phyloP scores from a whole-genome alignment of 2,113 vertebrate species.

The Oncorhynchus gorbuscha region DNA sequence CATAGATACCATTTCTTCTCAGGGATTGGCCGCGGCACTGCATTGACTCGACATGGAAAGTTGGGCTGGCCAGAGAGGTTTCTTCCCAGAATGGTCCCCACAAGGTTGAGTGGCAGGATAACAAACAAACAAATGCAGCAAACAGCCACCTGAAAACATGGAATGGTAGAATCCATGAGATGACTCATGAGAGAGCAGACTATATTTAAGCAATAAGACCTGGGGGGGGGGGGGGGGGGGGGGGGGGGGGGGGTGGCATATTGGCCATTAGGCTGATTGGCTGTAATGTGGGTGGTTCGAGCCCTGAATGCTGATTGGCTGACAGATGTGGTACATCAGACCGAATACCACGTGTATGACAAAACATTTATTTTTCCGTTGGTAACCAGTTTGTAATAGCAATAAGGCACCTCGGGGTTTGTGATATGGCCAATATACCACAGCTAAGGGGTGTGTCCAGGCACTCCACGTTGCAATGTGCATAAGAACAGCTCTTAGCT shows the following conservation, averaged over 20 bases:
- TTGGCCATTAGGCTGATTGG: neutral
- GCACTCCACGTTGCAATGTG: too few species aligned
- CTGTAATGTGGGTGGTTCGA: neutral
- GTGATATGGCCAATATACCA: too few species aligned
- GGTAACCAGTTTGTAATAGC: too few species aligned
- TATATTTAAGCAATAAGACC: neutral
- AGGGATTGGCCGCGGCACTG: constrained; percentile 95
- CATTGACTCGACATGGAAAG: constrained; percentile 97
- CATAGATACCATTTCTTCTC: constrained; percentile 95
- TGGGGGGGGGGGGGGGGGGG: too few species aligned
- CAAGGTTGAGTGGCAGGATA: constrained; percentile 94
- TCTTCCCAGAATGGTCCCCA: constrained; percentile 96
- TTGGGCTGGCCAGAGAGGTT: constrained; percentile 98
- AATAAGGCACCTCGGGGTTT: too few species aligned
- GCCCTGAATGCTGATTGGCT: too few species aligned
- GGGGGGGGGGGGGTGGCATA: neutral
- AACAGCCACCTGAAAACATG: constrained; percentile 86
- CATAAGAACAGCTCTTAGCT: too few species aligned
- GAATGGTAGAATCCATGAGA: neutral
- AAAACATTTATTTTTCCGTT: too few species aligned
- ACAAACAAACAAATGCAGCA: constrained; percentile 99
- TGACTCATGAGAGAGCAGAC: neutral
- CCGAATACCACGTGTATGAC: too few species aligned
- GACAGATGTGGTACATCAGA: too few species aligned
- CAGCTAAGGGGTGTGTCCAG: too few species aligned